Conservation (phyloP, 2,888 invertebrate species). For the Prosapia bicincta region DNA sequence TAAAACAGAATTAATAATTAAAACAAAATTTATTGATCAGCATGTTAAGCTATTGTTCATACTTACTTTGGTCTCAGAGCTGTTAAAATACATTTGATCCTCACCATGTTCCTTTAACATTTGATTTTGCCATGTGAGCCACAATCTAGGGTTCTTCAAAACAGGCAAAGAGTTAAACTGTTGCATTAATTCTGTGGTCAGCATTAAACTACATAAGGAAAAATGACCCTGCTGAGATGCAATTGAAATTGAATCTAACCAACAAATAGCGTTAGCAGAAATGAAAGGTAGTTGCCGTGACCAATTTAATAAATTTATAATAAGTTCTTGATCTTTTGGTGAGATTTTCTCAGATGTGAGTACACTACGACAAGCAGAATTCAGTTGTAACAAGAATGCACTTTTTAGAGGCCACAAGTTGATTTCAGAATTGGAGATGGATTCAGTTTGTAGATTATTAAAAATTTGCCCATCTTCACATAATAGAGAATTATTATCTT, state of each 20-base stretch:
- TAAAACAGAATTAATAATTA: too few species aligned
- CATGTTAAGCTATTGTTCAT: too few species aligned
- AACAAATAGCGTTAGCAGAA: neutral
- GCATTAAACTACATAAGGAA: neutral
- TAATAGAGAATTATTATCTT: neutral
- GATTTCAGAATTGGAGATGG: constrained; percentile 4
- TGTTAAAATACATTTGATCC: neutral
- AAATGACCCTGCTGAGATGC: neutral
- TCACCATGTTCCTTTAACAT: neutral
- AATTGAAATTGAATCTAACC: neutral
- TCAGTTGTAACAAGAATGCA: constrained; percentile 28
- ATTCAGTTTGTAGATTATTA: neutral
- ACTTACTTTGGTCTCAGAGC: neutral
- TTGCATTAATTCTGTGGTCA: constrained; percentile 4
- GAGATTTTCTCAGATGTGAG: neutral
- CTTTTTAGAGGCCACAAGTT: constrained; percentile 34
- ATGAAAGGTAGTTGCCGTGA: neutral
- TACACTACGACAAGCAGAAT: constrained; percentile 10
- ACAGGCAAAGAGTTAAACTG: constrained; percentile 9
- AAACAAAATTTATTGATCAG: too few species aligned
- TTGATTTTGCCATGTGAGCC: constrained; percentile 11
- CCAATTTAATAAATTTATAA: neutral
- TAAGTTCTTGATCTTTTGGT: neutral
- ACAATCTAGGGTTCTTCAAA: constrained; percentile 7
- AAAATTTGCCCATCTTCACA: neutral